These are phyloP conservation scores for Intellagama lesueurii DNA, from an alignment of 2,797 vertebrate genomes.

Conservation along the genomic window DNA sequence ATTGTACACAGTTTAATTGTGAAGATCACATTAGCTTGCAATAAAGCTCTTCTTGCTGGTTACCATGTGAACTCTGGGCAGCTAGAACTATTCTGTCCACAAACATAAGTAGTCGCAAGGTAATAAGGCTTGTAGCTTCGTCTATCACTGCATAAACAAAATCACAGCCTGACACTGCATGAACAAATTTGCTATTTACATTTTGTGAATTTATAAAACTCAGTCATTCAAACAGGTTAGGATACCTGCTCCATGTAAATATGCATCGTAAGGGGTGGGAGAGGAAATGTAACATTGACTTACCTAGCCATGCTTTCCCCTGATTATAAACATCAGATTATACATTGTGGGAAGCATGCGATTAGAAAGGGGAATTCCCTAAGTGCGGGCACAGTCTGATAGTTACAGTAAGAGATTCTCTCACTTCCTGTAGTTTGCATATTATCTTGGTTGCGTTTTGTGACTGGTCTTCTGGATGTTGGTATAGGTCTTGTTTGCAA, in stretches of 20 bases:
- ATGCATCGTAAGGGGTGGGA: background rate
- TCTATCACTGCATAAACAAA: background rate
- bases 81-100: background rate
- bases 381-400: too few species aligned
- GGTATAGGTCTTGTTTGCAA: too few species aligned
- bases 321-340: background rate
- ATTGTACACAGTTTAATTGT: background rate
- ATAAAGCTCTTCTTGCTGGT: background rate
- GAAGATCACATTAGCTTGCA: background rate
- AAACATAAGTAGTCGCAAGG: background rate
- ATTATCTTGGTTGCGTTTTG: too few species aligned
- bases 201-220: background rate
- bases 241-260: background rate
- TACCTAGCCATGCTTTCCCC: background rate
- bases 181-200: background rate
- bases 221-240: background rate
- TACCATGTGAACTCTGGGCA: background rate
- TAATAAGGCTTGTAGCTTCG: background rate
- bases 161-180: background rate
- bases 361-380: too few species aligned
- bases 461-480: too few species aligned
- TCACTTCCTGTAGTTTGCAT: too few species aligned
- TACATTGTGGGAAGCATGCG: too few species aligned
- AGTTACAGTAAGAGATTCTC: too few species aligned
- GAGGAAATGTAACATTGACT: background rate